Evolutionary conservation across 2,888 invertebrate species (phyloP), one percentile per base, ranked within the genome.

Genomic region (Plagodis dolabraria): DNA sequence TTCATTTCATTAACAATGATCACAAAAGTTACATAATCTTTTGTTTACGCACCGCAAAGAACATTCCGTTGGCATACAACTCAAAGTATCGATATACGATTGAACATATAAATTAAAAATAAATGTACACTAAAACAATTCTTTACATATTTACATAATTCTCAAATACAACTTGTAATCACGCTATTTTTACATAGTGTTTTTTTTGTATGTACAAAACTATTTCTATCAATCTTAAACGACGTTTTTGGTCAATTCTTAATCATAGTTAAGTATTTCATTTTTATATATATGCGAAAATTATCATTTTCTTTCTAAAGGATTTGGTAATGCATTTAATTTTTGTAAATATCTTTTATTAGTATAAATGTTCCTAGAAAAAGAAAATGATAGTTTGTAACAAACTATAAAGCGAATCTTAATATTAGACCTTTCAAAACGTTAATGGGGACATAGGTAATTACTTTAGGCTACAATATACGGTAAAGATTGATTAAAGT

Each of bases 221-320:
- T 79, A 71, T 63, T 70, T 74, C 70, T 69, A 79, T 77, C 76
- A 83, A 85, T 80, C 89, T 90, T 89, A 91, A 77, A 84, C 75
- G 89, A 91, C 84, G 77, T 90, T 79, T 67, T 92, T 92, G 92
- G 92, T 92, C 92, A 90, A 90, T 89, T 88, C 89, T 89, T 92
- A 89, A 78, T 78, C 76, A 77, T 83, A 85, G 82, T 80, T 86
- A 79, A 80, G 77, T 82, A 79, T 69, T 72, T 69, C 72, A 38
- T 68, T 72, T 75, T 72, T 67, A 77, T 77, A 76, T 75, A 78
- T 72, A 68, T 22, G 74, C 75, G 22, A 78, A 70, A 74, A 72
- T 69, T 67, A 72, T 10, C 64, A 73, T 70, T 71, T 67, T 79
- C 74, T 75, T 77, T 68, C 72, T 70, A 62, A 64, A 42, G 50